These are phyloP conservation scores for Diarsia mendica DNA, from an alignment of 2,888 invertebrate species.

Conservation along the genomic window DNA sequence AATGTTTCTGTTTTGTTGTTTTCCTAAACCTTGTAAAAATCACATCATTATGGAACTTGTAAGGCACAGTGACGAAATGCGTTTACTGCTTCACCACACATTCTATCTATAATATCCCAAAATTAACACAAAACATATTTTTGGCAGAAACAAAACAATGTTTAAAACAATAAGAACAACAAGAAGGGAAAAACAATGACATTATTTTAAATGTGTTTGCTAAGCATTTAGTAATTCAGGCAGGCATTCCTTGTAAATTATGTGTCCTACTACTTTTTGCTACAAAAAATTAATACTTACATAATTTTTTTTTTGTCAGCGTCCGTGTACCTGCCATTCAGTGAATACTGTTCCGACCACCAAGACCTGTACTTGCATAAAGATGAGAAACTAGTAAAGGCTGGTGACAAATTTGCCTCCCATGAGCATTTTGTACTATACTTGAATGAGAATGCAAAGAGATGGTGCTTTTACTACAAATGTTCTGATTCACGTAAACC, in stretches of 20 bases:
- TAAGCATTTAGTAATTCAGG: neutral
- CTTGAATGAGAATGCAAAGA: slow-evolving; percentile 73
- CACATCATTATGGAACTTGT: too few species aligned
- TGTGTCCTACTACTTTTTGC: neutral
- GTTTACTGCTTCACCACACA: neutral
- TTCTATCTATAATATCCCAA: neutral
- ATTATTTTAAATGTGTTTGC: neutral
- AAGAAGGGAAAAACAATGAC: too few species aligned
- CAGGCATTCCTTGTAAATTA: neutral
- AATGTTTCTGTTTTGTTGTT: too few species aligned
- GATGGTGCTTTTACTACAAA: slow-evolving; percentile 75
- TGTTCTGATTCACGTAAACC: slow-evolving; percentile 73
- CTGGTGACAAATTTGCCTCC: slow-evolving; percentile 73
- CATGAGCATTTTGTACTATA: slow-evolving; percentile 74
- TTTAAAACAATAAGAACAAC: neutral
- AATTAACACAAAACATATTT: neutral
- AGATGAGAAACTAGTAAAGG: slow-evolving; percentile 72
- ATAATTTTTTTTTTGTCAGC: slow-evolving; percentile 25
- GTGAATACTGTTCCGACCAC: slow-evolving; percentile 69
- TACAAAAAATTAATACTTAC: neutral
- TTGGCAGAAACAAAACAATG: neutral
- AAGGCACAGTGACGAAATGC: neutral
- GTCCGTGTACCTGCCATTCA: slow-evolving; percentile 40
- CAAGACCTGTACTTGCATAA: slow-evolving; percentile 64
- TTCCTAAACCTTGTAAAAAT: too few species aligned